Evolutionary conservation across 2,888 invertebrate genomes (phyloP), one percentile per base, ranked within the genome.

Genomic region (Agrotis puta): DNA sequence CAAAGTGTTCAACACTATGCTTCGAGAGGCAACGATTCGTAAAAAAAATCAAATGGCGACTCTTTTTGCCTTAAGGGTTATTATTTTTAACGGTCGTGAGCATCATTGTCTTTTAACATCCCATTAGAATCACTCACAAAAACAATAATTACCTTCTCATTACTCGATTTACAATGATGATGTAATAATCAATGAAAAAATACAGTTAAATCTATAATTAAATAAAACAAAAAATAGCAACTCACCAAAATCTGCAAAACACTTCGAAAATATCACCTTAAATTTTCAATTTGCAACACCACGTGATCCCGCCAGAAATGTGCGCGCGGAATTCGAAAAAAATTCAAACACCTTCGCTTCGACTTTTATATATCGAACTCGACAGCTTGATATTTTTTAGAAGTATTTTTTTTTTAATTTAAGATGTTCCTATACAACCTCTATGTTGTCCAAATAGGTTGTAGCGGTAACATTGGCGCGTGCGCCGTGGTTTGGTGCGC

Each of bases 401-500:
- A 9, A 39, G 24, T 27, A 74, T 47, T 74, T 67, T 73, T 74
- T 78, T 82, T 56, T 70, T 81, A 76, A 68, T 81, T 79, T 72
- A 72, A 71, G 56, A 80, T 81, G 84, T 70, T 70, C 88, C 89
- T 88, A 87, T 90, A 89, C 94, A 94, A 92, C 95, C 95, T 94
- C 94, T 95, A 92, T 87, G 79, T 82, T 81, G 53, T 84, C 89
- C 88, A 91, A 93, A 90, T 91, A 94, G 94, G 94, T 89, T 92
- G 94, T 87, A 91, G 87, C 89, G 91, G 89, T 82, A 84, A 85
- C 84, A 80, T 77, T 72, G 83, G 91, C 94, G 94, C 95, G 95
- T 95, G 95, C 95, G 94, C 92, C 86, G 87, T 84, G 83, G 83
- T 78, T 77, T 83, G 87, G 83, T 85, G 91, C 92, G 90, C 93